phyloP scores from a whole-genome alignment of 1,140 invertebrate genomes.

The Spodoptera frugiperda region DNA sequence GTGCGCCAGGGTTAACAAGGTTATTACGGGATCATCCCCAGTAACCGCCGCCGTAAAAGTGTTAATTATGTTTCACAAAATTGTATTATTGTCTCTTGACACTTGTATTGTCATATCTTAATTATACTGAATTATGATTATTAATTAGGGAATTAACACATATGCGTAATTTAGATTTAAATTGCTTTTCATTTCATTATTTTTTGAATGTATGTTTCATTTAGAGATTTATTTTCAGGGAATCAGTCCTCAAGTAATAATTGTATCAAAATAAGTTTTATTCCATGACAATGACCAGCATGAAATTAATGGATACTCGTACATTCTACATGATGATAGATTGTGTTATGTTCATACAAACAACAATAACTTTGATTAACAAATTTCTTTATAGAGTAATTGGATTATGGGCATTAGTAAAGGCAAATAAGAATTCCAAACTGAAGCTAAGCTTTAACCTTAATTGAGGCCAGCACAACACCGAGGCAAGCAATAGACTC shows the following conservation, averaged over 20 bases:
- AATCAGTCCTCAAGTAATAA: too few relatives aligned
- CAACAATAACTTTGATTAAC: too few relatives aligned
- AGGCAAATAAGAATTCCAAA: not conserved
- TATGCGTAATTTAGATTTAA: not conserved
- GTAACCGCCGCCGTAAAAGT: slow-evolving; percentile 83
- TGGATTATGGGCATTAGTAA: too few relatives aligned
- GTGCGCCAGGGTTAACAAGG: slow-evolving; percentile 84
- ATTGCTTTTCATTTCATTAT: not conserved
- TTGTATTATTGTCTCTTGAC: slow-evolving; percentile 69
- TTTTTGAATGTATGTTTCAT: too few relatives aligned
- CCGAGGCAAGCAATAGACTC: slow-evolving; percentile 26
- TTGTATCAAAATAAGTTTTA: too few relatives aligned
- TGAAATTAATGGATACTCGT: too few relatives aligned
- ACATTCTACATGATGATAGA: too few relatives aligned
- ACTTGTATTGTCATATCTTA: slow-evolving; percentile 50
- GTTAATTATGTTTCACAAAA: slow-evolving; percentile 83
- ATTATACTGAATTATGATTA: slow-evolving; percentile 19
- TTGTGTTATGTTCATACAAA: too few relatives aligned
- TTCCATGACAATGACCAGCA: too few relatives aligned
- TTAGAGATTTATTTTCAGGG: too few relatives aligned
- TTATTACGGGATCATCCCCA: slow-evolving; percentile 85
- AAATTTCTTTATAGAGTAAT: too few relatives aligned
- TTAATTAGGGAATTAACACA: not conserved
- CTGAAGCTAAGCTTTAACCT: not conserved
- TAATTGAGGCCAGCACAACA: slow-evolving; percentile 16